Base-by-base conservation (phyloP, 2,113 vertebrate genomes). In the Falco punctatus region DNA sequence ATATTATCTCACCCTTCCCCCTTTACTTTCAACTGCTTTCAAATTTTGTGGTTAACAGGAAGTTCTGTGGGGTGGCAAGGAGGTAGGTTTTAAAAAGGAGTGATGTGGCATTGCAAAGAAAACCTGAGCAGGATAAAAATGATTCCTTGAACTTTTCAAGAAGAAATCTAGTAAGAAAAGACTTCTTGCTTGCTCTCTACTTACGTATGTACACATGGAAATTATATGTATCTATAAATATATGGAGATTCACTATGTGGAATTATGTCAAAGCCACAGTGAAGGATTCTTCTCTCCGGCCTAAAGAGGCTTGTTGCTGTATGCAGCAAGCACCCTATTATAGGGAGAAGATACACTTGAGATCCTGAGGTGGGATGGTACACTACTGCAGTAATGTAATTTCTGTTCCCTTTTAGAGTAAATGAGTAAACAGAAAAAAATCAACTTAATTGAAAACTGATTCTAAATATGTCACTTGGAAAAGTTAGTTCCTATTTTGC, bases 1-100 rank as follows among this genome's bases (percentile, higher is more conserved):
- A 65, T 4, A 17, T 44, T 57, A 80, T 14, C 2, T 16, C 3
- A 2, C 3, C 1, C 7, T 18, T 26, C 7, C 3, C 7, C 6
- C 8, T 52, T 78, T 52, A 48, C 13, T 73, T 88, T 48, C 33
- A 46, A 13, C 58, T 75, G 33, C 17, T 92, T 89, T 78, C 20
- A 83, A 35, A 54, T 87, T 49, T 59, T 93, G 19, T 79, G 44
- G 33, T 71, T 84, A 67, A 59, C 10, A 51, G 59, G 40, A 81
- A 58, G 26, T 70, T 86, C n/a, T 57, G 17, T 35, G 38, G 52
- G 8, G 10, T 71, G 28, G 13, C 40, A 81, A 22, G 26, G n/a
- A 59, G 17, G 17, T 58, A 26, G 20, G 10, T 52, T 87, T 85
- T 88, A n/a, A 75, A 61, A 81, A 82, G 12, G 15, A 85, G 21